Evolutionary conservation across 92 coral and sea anemone genomes (phyloP).

Genomic region (Porites cylindrica): DNA sequence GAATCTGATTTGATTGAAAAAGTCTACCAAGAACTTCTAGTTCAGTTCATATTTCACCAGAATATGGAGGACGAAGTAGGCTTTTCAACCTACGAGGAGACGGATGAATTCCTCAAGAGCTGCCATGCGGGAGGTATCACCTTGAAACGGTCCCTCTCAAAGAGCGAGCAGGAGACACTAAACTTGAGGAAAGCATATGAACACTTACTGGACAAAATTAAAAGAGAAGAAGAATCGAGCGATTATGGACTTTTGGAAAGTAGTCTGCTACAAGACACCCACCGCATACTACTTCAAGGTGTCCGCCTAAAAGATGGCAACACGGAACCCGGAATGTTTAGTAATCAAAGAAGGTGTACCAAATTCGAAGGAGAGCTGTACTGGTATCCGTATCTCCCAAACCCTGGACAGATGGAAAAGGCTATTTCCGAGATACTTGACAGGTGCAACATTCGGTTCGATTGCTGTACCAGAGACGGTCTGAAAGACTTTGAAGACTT

Average conservation of each 20-base stretch:
- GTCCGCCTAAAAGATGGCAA: not conserved
- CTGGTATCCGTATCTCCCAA: constrained; percentile 34
- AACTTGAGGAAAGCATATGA: constrained; percentile 19
- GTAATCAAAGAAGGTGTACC: constrained; percentile 32
- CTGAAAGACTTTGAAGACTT: constrained; percentile 28
- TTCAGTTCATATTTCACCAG: constrained; percentile 4
- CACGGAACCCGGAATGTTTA: constrained; percentile 62
- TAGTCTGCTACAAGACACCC: constrained; percentile 28
- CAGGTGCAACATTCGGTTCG: constrained; percentile 40
- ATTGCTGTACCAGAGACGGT: constrained; percentile 7
- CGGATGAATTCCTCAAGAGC: not conserved
- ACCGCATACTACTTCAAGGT: constrained; percentile 10
- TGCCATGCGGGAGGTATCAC: not conserved
- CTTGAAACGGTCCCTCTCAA: not conserved
- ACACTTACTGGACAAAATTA: not conserved
- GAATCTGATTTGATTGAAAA: not conserved
- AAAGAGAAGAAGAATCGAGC: constrained; percentile 14
- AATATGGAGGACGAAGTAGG: constrained; percentile 25
- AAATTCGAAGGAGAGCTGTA: constrained; percentile 46
- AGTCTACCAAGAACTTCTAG: not conserved
- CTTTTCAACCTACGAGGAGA: constrained; percentile 9
- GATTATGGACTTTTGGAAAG: constrained; percentile 36
- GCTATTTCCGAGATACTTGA: constrained; percentile 47
- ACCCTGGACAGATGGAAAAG: constrained; percentile 32
- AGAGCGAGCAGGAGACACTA: not conserved